phyloP scores from a whole-genome alignment of 2,888 invertebrate genomes.

The Dysmachus trigonus region DNA sequence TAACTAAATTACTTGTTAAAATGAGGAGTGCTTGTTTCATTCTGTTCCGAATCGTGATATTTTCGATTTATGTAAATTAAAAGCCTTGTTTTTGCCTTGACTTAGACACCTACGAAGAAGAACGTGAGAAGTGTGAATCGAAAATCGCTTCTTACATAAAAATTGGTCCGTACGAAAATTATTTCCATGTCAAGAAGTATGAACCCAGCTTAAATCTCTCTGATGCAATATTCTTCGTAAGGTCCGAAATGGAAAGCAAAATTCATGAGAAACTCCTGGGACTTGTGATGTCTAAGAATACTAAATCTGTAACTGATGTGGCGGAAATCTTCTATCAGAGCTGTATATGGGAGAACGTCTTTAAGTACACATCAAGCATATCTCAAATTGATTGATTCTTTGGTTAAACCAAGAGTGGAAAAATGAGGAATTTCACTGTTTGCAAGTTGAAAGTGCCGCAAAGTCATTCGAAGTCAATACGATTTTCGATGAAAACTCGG shows the following conservation, averaged over 20 bases:
- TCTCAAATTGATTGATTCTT: background rate
- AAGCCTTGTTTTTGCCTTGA: background rate
- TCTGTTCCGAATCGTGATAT: background rate
- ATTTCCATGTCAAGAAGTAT: background rate
- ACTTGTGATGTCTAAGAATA: background rate
- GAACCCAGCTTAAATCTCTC: background rate
- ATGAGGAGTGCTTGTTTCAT: background rate
- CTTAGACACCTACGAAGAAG: background rate
- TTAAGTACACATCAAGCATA: background rate
- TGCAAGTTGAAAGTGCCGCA: background rate
- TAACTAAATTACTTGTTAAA: background rate
- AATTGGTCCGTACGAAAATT: slow-evolving; percentile 16
- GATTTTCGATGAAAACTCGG: background rate
- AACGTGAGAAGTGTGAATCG: background rate
- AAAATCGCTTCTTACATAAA: slow-evolving; percentile 28
- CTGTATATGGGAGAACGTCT: background rate
- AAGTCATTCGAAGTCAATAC: slow-evolving; percentile 1
- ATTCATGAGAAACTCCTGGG: background rate
- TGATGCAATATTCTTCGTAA: background rate
- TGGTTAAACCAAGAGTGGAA: slow-evolving; percentile 1
- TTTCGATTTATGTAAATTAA: background rate
- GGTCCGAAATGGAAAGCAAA: background rate
- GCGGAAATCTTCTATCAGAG: slow-evolving; percentile 11
- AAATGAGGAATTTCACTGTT: slow-evolving; percentile 11
- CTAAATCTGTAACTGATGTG: background rate